Conservation (phyloP, 2,888 invertebrate genomes). For the Parnassius glacialis region DNA sequence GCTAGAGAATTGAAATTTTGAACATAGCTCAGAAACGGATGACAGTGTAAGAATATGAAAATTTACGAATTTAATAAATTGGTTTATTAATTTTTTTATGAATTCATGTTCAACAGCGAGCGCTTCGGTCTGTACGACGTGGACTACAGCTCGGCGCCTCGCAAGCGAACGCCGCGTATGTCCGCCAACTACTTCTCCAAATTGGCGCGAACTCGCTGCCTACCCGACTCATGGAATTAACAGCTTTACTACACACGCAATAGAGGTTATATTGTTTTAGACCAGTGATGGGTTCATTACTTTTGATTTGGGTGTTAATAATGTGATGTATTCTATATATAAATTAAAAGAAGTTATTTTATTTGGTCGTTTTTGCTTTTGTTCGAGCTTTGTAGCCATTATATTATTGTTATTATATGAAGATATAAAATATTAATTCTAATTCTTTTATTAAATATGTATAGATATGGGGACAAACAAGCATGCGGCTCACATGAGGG, state of each 20-base stretch:
- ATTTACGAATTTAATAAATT: too few relatives aligned
- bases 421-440: too few relatives aligned
- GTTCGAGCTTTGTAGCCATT: too few relatives aligned
- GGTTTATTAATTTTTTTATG: too few relatives aligned
- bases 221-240: slow-evolving; percentile 38
- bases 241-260: neutral
- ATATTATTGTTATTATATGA: too few relatives aligned
- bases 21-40: too few relatives aligned
- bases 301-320: neutral
- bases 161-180: slow-evolving; percentile 81
- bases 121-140: slow-evolving; percentile 86
- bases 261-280: neutral
- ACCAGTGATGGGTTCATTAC: neutral
- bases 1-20: too few relatives aligned
- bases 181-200: slow-evolving; percentile 78
- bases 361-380: neutral
- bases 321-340: neutral
- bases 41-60: too few relatives aligned
- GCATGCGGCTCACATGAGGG: too few relatives aligned
- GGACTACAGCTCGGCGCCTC: slow-evolving; percentile 80
- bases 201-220: slow-evolving; percentile 48
- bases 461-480: too few relatives aligned
- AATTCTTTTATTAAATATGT: too few relatives aligned
- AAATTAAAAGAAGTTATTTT: slow-evolving; percentile 1
- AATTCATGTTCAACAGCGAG: slow-evolving; percentile 66